phyloP scores from a whole-genome alignment of 2,797 vertebrate genomes.

The Myotis planiceps region DNA sequence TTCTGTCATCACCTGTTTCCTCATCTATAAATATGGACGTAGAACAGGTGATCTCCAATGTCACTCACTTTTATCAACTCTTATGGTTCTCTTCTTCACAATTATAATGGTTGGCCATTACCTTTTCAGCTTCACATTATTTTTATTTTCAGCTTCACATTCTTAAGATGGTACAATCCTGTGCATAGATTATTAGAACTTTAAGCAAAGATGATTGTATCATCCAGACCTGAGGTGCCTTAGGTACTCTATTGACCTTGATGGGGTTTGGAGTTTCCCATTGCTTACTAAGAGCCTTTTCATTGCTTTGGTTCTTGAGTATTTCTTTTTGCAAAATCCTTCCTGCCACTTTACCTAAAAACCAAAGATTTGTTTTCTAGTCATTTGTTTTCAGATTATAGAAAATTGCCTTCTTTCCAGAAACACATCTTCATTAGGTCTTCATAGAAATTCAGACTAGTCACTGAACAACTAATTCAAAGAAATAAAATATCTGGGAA shows the following conservation, averaged over 20 bases:
- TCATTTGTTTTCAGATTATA: slow-evolving; percentile 63
- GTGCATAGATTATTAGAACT: slow-evolving; percentile 83
- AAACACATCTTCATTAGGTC: slow-evolving; percentile 61
- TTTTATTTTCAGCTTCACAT: slow-evolving; percentile 75
- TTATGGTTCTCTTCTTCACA: slow-evolving; percentile 8
- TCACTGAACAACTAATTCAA: slow-evolving; percentile 63
- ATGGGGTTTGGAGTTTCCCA: slow-evolving; percentile 78
- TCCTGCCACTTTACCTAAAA: slow-evolving; percentile 81
- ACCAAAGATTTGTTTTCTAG: slow-evolving; percentile 87
- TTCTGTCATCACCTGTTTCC: not conserved
- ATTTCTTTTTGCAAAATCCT: slow-evolving; percentile 78
- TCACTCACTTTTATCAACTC: not conserved
- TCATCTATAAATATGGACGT: not conserved
- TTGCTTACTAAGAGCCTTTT: slow-evolving; percentile 74
- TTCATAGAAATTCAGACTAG: slow-evolving; percentile 60
- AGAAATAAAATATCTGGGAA: slow-evolving; percentile 53
- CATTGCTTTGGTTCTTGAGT: slow-evolving; percentile 71
- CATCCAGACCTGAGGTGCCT: slow-evolving; percentile 86
- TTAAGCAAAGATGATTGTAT: slow-evolving; percentile 84
- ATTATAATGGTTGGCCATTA: slow-evolving; percentile 61
- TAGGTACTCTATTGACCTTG: slow-evolving; percentile 88
- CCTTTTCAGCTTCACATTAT: slow-evolving; percentile 78
- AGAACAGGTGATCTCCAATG: not conserved
- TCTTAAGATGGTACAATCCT: slow-evolving; percentile 77
- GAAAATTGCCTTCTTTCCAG: slow-evolving; percentile 76